phyloP scores from a whole-genome alignment of 2,888 invertebrate genomes.

The Ecdyonurus torrentis region DNA sequence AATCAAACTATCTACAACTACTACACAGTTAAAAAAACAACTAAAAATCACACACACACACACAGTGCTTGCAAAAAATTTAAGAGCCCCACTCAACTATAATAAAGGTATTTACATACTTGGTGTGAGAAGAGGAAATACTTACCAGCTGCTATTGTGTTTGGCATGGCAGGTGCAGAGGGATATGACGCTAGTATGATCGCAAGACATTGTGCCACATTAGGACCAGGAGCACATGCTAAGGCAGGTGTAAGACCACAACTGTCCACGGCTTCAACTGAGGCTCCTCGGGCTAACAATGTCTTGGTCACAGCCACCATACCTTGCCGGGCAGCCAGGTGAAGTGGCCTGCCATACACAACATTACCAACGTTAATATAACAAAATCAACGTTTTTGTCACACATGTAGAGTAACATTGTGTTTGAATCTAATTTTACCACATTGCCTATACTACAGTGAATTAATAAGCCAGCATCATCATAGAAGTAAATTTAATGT shows the following conservation, averaged over 20 bases:
- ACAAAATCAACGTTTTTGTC: neutral
- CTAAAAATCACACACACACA: too few relatives aligned
- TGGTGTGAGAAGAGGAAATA: too few relatives aligned
- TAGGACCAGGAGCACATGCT: conserved; percentile 39
- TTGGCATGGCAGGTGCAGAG: neutral
- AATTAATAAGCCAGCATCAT: too few relatives aligned
- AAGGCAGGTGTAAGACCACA: conserved; percentile 44
- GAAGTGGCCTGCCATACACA: conserved; percentile 31
- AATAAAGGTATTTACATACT: too few relatives aligned
- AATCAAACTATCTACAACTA: too few relatives aligned
- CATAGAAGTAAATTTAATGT: too few relatives aligned
- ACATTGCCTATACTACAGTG: too few relatives aligned
- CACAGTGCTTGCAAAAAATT: too few relatives aligned
- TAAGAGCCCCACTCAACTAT: too few relatives aligned
- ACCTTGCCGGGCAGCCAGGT: conserved; percentile 42
- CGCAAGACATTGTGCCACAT: conserved; percentile 42
- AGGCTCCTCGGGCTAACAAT: conserved; percentile 38
- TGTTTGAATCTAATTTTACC: neutral
- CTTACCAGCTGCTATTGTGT: neutral
- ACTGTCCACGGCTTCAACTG: conserved; percentile 36
- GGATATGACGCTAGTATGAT: conserved; percentile 28
- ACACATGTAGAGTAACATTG: neutral
- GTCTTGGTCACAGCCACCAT: conserved; percentile 39
- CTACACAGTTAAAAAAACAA: too few relatives aligned
- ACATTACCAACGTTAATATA: neutral